phyloP scores from a whole-genome alignment of 2,888 invertebrate species.

The Melanotus villosus region DNA sequence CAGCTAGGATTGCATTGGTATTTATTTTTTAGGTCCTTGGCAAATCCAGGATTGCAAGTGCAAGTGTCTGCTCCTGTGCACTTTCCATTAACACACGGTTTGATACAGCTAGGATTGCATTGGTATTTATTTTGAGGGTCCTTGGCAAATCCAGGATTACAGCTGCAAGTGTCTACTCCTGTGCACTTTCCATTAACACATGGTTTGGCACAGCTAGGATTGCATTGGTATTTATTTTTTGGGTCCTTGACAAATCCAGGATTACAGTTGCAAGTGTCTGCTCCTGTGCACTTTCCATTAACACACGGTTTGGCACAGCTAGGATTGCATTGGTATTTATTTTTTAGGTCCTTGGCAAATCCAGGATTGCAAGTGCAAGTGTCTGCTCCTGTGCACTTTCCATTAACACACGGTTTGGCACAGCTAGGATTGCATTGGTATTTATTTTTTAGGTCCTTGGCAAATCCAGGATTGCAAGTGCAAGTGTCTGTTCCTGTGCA shows the following conservation, averaged over 20 bases:
- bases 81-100: constrained; percentile 34
- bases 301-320: constrained; percentile 77
- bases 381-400: constrained; percentile 63
- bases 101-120: constrained; percentile 34
- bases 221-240: constrained; percentile 11
- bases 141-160: constrained; percentile 31
- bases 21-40: constrained; percentile 21
- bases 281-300: constrained; percentile 76
- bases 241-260: constrained; percentile 6
- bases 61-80: constrained; percentile 41
- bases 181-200: constrained; percentile 19
- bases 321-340: constrained; percentile 71
- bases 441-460: constrained; percentile 23
- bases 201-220: constrained; percentile 10
- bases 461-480: constrained; percentile 22
- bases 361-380: constrained; percentile 63
- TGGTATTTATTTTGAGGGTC: constrained; percentile 32
- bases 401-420: constrained; percentile 60
- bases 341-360: constrained; percentile 34
- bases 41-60: constrained; percentile 30
- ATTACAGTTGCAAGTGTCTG: constrained; percentile 6
- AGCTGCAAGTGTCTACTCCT: constrained; percentile 70
- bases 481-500: constrained; percentile 33
- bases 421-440: constrained; percentile 22
- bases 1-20: constrained; percentile 53